phyloP scores from a whole-genome alignment of 2,797 vertebrate genomes.

The Calcarius lapponicus region DNA sequence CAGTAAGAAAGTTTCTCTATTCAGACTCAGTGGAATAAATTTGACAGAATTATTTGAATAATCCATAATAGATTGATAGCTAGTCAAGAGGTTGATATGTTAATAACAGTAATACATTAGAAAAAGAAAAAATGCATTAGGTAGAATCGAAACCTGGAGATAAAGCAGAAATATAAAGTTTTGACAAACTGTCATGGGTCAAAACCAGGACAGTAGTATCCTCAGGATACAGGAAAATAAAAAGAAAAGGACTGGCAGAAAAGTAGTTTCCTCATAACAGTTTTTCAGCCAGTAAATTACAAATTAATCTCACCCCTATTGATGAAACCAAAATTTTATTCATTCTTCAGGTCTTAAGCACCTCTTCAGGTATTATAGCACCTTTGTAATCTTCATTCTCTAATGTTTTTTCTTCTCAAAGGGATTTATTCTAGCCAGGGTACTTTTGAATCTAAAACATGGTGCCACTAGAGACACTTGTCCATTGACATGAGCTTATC shows the following conservation, averaged over 20 bases:
- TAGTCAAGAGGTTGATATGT: conserved; percentile 13
- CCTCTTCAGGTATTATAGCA: not conserved
- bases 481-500: not conserved
- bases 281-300: not conserved
- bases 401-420: not conserved
- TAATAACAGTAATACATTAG: conserved; percentile 4
- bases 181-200: not conserved
- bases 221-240: not conserved
- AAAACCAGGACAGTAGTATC: not conserved
- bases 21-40: conserved; percentile 44
- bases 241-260: not conserved
- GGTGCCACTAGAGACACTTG: not conserved
- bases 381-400: not conserved
- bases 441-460: not conserved
- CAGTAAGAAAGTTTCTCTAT: conserved; percentile 27
- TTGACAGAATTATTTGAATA: conserved; percentile 59
- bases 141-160: not conserved
- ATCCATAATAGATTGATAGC: conserved; percentile 22
- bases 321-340: not conserved
- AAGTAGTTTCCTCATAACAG: not conserved
- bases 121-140: not conserved
- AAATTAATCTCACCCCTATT: not conserved
- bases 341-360: not conserved
- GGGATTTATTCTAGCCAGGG: not conserved
- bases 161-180: not conserved